These are phyloP conservation scores for Eilema griseolum DNA, from an alignment of 2,888 invertebrate species.

Conservation along the genomic window DNA sequence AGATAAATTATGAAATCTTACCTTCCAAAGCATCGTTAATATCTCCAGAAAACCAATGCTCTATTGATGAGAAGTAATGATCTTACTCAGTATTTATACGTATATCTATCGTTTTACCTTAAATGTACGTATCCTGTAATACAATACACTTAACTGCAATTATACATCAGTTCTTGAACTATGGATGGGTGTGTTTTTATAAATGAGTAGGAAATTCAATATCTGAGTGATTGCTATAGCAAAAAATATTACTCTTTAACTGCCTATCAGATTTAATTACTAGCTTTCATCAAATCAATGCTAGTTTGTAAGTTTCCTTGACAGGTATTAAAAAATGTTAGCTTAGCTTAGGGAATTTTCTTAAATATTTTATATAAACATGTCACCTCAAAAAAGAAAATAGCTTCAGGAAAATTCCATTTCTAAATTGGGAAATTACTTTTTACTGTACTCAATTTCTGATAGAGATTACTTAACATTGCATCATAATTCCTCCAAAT, in stretches of 20 bases:
- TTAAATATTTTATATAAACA: too few relatives aligned
- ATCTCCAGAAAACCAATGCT: constrained; percentile 58
- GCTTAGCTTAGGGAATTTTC: too few relatives aligned
- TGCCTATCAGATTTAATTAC: not conserved
- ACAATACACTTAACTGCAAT: constrained; percentile 53
- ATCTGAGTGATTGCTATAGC: constrained; percentile 21
- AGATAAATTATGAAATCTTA: constrained; percentile 46
- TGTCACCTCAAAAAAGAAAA: too few relatives aligned
- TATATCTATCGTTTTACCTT: constrained; percentile 61
- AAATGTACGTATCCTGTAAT: constrained; percentile 64
- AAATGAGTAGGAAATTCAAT: constrained; percentile 50
- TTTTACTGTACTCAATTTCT: too few relatives aligned
- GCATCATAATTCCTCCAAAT: too few relatives aligned
- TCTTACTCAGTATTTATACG: constrained; percentile 68
- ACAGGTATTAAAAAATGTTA: not conserved
- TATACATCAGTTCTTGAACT: constrained; percentile 55
- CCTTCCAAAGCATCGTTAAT: constrained; percentile 76
- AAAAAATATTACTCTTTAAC: not conserved
- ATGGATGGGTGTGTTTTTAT: constrained; percentile 57
- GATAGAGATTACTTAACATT: too few relatives aligned
- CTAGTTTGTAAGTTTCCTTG: not conserved
- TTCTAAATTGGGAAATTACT: too few relatives aligned
- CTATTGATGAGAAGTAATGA: constrained; percentile 58
- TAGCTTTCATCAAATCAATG: not conserved
- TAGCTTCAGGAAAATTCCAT: too few relatives aligned